Evolutionary conservation across 2,888 invertebrate genomes (phyloP).

Genomic region (Dendrolimus houi): DNA sequence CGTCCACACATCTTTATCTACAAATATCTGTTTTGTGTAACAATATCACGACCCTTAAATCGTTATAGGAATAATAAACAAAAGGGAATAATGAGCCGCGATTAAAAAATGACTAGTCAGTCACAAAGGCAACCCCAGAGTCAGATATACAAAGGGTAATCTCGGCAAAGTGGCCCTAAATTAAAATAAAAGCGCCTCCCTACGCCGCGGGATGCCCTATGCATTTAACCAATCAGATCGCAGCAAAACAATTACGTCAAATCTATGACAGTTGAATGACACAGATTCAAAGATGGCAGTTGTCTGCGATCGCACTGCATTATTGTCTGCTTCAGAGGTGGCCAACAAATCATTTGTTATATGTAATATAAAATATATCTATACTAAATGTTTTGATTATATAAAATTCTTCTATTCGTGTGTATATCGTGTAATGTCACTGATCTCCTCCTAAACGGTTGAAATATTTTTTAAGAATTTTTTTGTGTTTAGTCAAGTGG

Average conservation of each 20-base stretch:
- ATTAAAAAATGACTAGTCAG: conserved; percentile 59
- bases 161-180: conserved; percentile 65
- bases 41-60: conserved; percentile 8
- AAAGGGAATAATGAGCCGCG: conserved; percentile 38
- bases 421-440: too few species aligned
- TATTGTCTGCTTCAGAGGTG: conserved; percentile 4
- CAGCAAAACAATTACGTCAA: conserved; percentile 27
- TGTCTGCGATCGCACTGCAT: conserved; percentile 2
- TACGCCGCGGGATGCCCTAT: conserved; percentile 21
- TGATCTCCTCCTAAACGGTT: too few species aligned
- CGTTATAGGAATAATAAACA: conserved; percentile 22
- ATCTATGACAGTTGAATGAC: conserved; percentile 44
- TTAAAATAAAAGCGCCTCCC: conserved; percentile 47
- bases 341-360: neutral
- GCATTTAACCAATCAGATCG: conserved; percentile 39
- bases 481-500: too few species aligned
- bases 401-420: too few species aligned
- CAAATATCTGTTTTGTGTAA: neutral
- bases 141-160: conserved; percentile 71
- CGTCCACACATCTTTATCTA: too few species aligned
- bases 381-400: too few species aligned
- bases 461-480: too few species aligned
- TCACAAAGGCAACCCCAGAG: conserved; percentile 63
- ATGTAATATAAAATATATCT: too few species aligned
- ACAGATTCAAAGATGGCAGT: conserved; percentile 58